Conservation (phyloP, 2,797 vertebrate genomes). For the Fistularia commersonii region DNA sequence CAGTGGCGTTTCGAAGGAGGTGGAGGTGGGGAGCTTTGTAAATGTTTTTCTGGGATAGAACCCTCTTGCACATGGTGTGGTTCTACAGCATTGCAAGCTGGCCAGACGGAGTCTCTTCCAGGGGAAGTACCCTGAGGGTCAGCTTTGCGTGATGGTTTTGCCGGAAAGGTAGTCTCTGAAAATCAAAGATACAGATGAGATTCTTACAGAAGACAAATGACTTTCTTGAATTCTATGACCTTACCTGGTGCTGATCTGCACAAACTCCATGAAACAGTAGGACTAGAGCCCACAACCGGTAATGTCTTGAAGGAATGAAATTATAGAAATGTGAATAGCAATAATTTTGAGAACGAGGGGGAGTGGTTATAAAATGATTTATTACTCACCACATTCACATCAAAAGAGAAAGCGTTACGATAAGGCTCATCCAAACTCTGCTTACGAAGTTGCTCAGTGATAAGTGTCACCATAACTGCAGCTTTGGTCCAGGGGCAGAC, state of each 20-base stretch:
- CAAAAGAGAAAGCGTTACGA: conserved; percentile 80
- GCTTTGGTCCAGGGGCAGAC: conserved; percentile 35
- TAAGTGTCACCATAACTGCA: conserved; percentile 86
- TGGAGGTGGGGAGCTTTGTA: conserved; percentile 77
- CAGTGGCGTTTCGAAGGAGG: conserved; percentile 88
- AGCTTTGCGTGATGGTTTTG: conserved; percentile 71
- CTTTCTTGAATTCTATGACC: conserved; percentile 13
- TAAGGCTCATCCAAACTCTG: conserved; percentile 85
- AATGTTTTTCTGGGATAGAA: conserved; percentile 74
- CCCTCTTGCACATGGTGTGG: conserved; percentile 53
- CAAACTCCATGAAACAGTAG: conserved; percentile 64
- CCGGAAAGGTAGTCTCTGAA: conserved; percentile 78
- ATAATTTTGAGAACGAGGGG: background rate
- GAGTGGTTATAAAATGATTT: background rate
- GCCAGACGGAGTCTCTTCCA: conserved; percentile 61
- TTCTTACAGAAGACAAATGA: background rate
- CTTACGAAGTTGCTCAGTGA: conserved; percentile 85
- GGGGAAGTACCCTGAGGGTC: conserved; percentile 69
- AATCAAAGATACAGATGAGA: conserved; percentile 24
- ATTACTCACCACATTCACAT: conserved; percentile 83
- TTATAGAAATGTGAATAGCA: conserved; percentile 1
- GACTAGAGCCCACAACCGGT: conserved; percentile 67
- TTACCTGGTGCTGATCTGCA: conserved; percentile 55
- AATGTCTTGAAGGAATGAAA: conserved; percentile 57
- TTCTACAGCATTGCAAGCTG: conserved; percentile 43